These are phyloP conservation scores for Caenorhabditis inopinata DNA, from an alignment of 1,140 invertebrate genomes.

Conservation along the genomic window DNA sequence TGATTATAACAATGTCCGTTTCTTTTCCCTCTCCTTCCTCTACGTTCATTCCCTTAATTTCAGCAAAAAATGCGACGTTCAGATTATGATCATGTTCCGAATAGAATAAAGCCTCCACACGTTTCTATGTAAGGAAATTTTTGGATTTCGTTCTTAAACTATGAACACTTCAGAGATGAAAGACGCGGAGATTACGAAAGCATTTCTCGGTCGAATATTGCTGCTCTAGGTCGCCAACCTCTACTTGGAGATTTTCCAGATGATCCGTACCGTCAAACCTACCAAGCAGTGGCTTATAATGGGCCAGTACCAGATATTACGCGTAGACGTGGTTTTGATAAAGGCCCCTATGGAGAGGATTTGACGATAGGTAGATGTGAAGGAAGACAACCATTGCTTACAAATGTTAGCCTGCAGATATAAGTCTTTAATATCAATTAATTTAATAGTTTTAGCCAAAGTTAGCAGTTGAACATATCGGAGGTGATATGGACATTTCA, in stretches of 20 bases:
- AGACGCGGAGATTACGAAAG: not conserved
- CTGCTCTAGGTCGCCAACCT: not conserved
- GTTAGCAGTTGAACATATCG: not conserved
- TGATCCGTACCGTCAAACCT: not conserved
- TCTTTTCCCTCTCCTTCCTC: too few relatives aligned
- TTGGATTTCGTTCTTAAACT: too few relatives aligned
- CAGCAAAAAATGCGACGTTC: not conserved
- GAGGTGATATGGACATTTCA: not conserved
- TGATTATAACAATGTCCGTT: too few relatives aligned
- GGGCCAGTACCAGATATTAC: not conserved
- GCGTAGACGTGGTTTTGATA: conserved; percentile 11
- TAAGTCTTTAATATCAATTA: not conserved
- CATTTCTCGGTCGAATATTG: not conserved
- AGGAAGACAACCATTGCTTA: not conserved
- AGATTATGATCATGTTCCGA: not conserved
- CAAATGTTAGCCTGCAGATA: not conserved
- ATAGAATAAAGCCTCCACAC: not conserved
- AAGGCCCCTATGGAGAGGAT: not conserved
- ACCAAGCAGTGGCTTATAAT: not conserved
- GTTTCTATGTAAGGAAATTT: not conserved
- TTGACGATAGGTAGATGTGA: not conserved
- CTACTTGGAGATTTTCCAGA: not conserved
- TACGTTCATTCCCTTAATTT: too few relatives aligned
- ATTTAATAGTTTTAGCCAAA: not conserved
- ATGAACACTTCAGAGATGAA: not conserved